Evolutionary conservation across 2,888 invertebrate species (phyloP).

Genomic region (Catocala fraxini): DNA sequence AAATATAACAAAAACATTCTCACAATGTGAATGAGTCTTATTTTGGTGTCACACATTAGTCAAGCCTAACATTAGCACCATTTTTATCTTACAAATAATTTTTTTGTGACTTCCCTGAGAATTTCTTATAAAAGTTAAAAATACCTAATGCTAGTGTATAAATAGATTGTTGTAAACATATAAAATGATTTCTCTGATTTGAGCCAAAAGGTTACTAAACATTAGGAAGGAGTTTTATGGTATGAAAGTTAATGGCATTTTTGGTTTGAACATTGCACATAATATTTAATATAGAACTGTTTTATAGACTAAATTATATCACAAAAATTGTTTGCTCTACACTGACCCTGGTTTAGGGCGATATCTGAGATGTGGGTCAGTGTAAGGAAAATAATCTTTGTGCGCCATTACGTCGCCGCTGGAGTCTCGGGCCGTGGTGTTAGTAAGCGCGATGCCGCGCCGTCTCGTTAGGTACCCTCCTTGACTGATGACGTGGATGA

Average conservation of each 20-base stretch:
- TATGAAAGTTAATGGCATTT: constrained; percentile 84
- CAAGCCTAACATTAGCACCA: constrained; percentile 87
- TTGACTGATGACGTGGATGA: constrained; percentile 63
- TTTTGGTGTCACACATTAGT: constrained; percentile 87
- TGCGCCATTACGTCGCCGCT: constrained; percentile 60
- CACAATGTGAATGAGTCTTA: constrained; percentile 84
- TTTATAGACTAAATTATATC: constrained; percentile 68
- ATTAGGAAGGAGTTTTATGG: constrained; percentile 76
- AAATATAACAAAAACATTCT: constrained; percentile 85
- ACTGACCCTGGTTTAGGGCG: constrained; percentile 78
- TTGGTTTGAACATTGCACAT: constrained; percentile 87
- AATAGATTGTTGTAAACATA: constrained; percentile 82
- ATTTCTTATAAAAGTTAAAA: constrained; percentile 87
- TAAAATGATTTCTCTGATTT: constrained; percentile 82
- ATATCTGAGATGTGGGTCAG: constrained; percentile 62
- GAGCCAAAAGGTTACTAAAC: constrained; percentile 79
- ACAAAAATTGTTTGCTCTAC: constrained; percentile 78
- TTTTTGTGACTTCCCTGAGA: constrained; percentile 86
- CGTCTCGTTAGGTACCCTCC: constrained; percentile 55
- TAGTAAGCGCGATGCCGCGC: constrained; percentile 59
- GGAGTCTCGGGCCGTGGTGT: constrained; percentile 60
- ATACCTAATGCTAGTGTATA: constrained; percentile 86
- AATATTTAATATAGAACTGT: constrained; percentile 79
- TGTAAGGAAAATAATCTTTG: constrained; percentile 80
- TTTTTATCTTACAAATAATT: constrained; percentile 84